A percentile compares a stretch with the other conserved stretches of the same genome.
Evolutionary conservation across 2,888 invertebrate genomes (phyloP).

Genomic region (Smittia sp.): DNA sequence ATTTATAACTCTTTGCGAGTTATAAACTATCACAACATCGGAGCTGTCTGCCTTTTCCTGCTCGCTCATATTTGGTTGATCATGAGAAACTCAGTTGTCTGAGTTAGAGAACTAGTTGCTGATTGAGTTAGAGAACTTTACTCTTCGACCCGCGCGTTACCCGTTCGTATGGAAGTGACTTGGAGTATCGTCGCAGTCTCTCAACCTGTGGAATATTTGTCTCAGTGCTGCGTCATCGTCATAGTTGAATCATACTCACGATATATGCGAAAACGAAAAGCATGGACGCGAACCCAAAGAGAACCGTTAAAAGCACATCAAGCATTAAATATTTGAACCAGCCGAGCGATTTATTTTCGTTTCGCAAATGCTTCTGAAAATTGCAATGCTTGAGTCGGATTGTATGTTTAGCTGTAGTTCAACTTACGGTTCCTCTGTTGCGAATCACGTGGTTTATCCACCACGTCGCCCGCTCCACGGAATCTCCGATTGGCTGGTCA

Average conservation of each 20-base stretch:
- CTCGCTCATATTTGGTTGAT: no score
- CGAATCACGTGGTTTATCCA: conserved; percentile 46
- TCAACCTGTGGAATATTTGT: conserved; percentile 12
- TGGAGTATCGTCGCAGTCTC: conserved; percentile 43
- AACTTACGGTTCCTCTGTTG: conserved; percentile 44
- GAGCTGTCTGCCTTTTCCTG: background rate
- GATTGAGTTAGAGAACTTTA: conserved; percentile 43
- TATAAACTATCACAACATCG: conserved; percentile 15
- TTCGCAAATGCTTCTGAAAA: conserved; percentile 31
- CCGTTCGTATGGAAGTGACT: conserved; percentile 46
- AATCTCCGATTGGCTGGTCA: conserved; percentile 45
- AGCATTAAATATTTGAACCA: conserved; percentile 46
- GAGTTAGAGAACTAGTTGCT: background rate
- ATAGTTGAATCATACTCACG: conserved; percentile 22
- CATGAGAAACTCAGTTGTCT: no score
- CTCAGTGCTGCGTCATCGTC: background rate
- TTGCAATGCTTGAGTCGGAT: conserved; percentile 36
- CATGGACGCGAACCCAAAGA: conserved; percentile 26
- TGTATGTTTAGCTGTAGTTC: conserved; percentile 42
- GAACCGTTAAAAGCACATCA: conserved; percentile 43
- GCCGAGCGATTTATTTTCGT: conserved; percentile 42
- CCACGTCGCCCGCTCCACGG: conserved; percentile 46
- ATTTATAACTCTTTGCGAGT: conserved; percentile 8
- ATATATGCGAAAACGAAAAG: conserved; percentile 23
- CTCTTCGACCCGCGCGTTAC: conserved; percentile 44